phyloP scores from a whole-genome alignment of 2,888 invertebrate genomes.

The Drosophila basisetae region DNA sequence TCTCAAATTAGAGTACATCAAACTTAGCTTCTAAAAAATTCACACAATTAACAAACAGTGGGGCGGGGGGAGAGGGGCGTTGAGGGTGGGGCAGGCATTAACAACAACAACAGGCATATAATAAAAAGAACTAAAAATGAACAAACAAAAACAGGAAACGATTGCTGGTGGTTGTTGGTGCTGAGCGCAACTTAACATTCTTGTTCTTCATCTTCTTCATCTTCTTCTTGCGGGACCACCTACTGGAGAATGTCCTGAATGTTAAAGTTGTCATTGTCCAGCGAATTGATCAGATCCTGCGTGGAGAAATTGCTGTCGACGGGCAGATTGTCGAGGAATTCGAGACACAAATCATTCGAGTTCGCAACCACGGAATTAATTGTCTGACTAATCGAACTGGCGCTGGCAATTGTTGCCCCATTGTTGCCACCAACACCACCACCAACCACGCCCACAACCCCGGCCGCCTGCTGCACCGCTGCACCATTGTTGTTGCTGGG shows the following conservation, averaged over 20 bases:
- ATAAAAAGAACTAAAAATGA: constrained; percentile 11
- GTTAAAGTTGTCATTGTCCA: constrained; percentile 91
- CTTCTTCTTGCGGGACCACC: not conserved
- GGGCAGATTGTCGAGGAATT: constrained; percentile 93
- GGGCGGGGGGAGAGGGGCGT: not conserved
- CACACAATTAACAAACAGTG: constrained; percentile 68
- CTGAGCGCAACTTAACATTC: not conserved
- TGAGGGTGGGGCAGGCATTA: constrained; percentile 39
- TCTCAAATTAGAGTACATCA: constrained; percentile 68
- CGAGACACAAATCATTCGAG: constrained; percentile 90
- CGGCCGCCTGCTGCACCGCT: constrained; percentile 16
- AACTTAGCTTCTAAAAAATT: constrained; percentile 66
- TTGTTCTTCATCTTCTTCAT: too few relatives aligned
- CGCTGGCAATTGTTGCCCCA: constrained; percentile 67
- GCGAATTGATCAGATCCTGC: constrained; percentile 92
- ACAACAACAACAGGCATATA: constrained; percentile 63
- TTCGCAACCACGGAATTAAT: constrained; percentile 85
- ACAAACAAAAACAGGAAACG: constrained; percentile 48
- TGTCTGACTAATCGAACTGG: constrained; percentile 84
- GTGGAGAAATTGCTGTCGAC: constrained; percentile 92
- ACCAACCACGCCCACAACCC: constrained; percentile 35
- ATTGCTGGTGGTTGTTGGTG: constrained; percentile 40
- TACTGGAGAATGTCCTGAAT: constrained; percentile 88
- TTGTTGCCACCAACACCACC: constrained; percentile 42
- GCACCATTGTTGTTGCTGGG: constrained; percentile 54